These are phyloP conservation scores for Alauda arvensis DNA, from an alignment of 2,797 vertebrate genomes.

Conservation along the genomic window DNA sequence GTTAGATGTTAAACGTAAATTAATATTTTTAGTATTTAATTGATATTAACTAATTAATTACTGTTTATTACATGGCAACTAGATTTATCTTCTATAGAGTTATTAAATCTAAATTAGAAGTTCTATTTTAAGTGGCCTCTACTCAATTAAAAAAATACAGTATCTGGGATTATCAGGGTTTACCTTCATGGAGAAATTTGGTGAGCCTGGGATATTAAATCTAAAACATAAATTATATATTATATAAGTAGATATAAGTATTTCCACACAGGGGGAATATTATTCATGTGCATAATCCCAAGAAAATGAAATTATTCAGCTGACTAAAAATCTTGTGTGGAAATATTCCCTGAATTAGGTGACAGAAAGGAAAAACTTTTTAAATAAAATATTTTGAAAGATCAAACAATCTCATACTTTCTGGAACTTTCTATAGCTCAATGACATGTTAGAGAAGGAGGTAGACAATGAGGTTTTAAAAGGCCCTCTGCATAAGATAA, in stretches of 20 bases:
- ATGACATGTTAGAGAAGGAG: not conserved
- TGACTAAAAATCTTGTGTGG: not conserved
- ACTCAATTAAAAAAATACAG: slow-evolving; percentile 68
- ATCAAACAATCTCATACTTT: not conserved
- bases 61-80: slow-evolving; percentile 75
- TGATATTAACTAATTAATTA: slow-evolving; percentile 82
- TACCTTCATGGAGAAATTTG: slow-evolving; percentile 39
- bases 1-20: slow-evolving; percentile 79
- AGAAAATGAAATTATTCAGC: not conserved
- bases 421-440: not conserved
- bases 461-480: not conserved
- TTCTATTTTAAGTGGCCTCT: slow-evolving; percentile 66
- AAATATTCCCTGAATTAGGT: not conserved
- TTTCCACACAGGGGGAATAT: not conserved
- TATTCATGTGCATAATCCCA: not conserved
- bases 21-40: slow-evolving; percentile 83
- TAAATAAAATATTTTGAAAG: not conserved
- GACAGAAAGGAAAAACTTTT: not conserved
- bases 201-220: not conserved
- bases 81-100: slow-evolving; percentile 77
- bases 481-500: not conserved
- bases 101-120: slow-evolving; percentile 80
- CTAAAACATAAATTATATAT: slow-evolving; percentile 5
- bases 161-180: slow-evolving; percentile 58
- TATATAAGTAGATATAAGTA: slow-evolving; percentile 8